These are phyloP conservation scores for Agriopis marginaria DNA, from an alignment of 2,888 invertebrate genomes.

Conservation along the genomic window DNA sequence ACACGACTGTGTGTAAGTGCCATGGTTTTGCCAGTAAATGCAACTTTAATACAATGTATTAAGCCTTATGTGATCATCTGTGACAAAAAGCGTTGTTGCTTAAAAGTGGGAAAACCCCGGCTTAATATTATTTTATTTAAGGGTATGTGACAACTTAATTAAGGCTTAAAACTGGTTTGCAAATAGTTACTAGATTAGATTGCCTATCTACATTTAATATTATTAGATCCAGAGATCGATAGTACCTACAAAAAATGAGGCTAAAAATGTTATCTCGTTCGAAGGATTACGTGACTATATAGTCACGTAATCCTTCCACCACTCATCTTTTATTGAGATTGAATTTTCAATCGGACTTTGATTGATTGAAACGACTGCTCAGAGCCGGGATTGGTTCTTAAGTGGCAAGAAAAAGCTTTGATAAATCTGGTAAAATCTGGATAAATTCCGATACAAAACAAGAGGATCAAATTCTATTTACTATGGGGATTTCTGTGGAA, in stretches of 20 bases:
- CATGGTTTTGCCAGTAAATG: too few species aligned
- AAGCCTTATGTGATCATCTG: too few species aligned
- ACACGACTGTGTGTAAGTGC: too few species aligned
- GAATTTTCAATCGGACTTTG: constrained; percentile 81
- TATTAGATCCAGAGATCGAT: constrained; percentile 23
- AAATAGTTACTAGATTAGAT: constrained; percentile 8
- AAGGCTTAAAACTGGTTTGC: neutral
- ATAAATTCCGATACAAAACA: constrained; percentile 72
- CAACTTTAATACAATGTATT: too few species aligned
- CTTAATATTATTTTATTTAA: too few species aligned
- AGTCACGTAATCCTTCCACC: constrained; percentile 78
- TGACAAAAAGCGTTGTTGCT: too few species aligned
- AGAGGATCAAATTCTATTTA: constrained; percentile 71
- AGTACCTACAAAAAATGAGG: constrained; percentile 27
- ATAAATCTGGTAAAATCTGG: constrained; percentile 66
- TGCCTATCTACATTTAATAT: constrained; percentile 3
- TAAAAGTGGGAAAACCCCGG: too few species aligned
- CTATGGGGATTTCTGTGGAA: constrained; percentile 66
- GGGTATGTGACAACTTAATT: too few species aligned
- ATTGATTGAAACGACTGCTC: constrained; percentile 80
- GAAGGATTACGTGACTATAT: too few species aligned
- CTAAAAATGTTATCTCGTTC: constrained; percentile 51
- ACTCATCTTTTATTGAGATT: constrained; percentile 77
- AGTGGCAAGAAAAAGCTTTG: constrained; percentile 77
- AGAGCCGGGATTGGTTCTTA: constrained; percentile 75